Base-by-base conservation (phyloP, 2,113 vertebrate species). In the Alosa alosa region DNA sequence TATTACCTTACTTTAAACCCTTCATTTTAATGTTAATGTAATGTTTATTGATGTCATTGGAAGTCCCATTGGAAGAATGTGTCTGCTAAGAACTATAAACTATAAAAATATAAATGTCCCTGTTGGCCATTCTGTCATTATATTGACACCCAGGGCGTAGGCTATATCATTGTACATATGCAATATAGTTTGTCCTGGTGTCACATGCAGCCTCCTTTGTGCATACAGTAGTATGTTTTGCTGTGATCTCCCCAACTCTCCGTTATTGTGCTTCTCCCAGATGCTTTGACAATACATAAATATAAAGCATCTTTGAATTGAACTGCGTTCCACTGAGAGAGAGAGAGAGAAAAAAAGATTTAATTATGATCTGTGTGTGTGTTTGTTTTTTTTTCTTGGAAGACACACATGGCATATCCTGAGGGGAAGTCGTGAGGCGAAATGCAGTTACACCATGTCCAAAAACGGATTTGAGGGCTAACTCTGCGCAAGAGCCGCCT, bases 381-480 rank as follows among this genome's bases (percentile, higher is more conserved):
- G 55, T 60, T 11, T 60, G 20, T 60, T 78, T 31, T 78, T 11
- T 41, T 22, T 18, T 6, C 6, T 22, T 22, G 4, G 20, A 60
- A 60, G 18, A 22, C 55, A 60, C 20, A 60, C 55, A 60, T 6
- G 55, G 3, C 55, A 60, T 52, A 22, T 20, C 20, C 55, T 60
- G 55, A 22, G 18, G 55, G 55, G 55, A 60, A 60, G 55, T 22
- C 4, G 55, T 6, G 55, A 60, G 55, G 20, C 55, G 4, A 60
- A 60, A 60, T 60, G 55, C 20, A 22, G 55, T 68, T 68, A 68
- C 64, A 68, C 25, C n/a, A 31, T 31, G 64, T 68, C 64, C 64
- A 25, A 68, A 68, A 68, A 68, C n/a, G 25, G 64, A 68, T 68
- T 68, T 68, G 25, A 68, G 64, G 64, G 31, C 64, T 68, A 68